Evolutionary conservation across 2,888 invertebrate genomes (phyloP), one percentile per base, ranked within the genome.

Genomic region (Seladonia tumulorum): DNA sequence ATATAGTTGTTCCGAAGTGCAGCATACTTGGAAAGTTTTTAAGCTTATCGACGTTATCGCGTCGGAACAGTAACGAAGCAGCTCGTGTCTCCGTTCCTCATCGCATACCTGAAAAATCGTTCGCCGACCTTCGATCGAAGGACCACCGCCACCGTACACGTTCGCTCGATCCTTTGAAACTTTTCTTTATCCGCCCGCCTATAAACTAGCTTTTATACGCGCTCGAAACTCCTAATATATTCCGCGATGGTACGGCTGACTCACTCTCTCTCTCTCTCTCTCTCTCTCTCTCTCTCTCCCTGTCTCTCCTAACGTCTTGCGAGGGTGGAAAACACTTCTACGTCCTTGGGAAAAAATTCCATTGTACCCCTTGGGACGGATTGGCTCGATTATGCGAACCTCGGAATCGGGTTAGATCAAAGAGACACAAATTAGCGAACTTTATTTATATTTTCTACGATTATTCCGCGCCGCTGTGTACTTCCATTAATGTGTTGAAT

Each of bases 11-110:
- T 66, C 35, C 35, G 8, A 39, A 39, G 35, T 22, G 39, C 68
- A 22, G 39, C 39, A 82, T 79, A 77, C 89, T 83, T 81, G 79
- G 76, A 68, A 90, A 90, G 47, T 90, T 88, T 68, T 81, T 71
- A 66, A 79, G 87, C 87, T 89, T 89, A 90, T 90, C 89, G 88
- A 90, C 85, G 86, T 82, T 85, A 81, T 81, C 77, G 45, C 78
- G 60, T 16, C 66, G 72, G 68, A 79, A 82, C 71, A 70, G 85
- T 87, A 89, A 88, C 85, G 82, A 80, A 79, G 73, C 82, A 35
- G 63, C 22, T 42, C 12, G 39, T 63, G 45, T 79, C 76, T 35
- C 72, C 22, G 63, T 47, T 39, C 75, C 81, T 84, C 86, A 16
- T 79, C 80, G 68, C 81, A 82, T 87, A 83, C 77, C 73, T 78